Percentiles rank a stretch among this genome's conserved stretches.
These are phyloP conservation scores for Drosophila saltans DNA, from an alignment of 1,140 invertebrate species.

Conservation along the genomic window DNA sequence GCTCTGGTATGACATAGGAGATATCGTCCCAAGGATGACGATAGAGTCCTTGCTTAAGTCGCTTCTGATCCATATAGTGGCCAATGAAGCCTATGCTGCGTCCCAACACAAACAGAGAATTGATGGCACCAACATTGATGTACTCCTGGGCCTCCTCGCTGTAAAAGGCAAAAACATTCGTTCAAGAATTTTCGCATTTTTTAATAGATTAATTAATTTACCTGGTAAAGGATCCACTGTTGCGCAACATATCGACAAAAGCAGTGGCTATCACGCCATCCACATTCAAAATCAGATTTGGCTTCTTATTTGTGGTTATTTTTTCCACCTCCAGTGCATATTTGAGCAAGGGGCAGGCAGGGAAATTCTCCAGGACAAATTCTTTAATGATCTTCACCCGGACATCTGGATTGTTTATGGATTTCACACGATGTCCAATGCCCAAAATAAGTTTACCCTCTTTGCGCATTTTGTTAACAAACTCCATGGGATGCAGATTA, in stretches of 20 bases:
- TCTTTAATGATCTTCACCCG: slow-evolving; percentile 98
- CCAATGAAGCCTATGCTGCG: slow-evolving; percentile 99
- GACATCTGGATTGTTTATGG: slow-evolving; percentile 99
- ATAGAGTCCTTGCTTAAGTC: slow-evolving; percentile 99
- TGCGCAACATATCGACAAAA: slow-evolving; percentile 97
- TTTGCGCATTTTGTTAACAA: slow-evolving; percentile 98
- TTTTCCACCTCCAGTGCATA: slow-evolving; percentile 99
- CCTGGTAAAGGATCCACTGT: slow-evolving; percentile 96
- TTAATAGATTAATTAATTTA: slow-evolving; percentile 59
- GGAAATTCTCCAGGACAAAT: slow-evolving; percentile 97
- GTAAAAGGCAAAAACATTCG: slow-evolving; percentile 41
- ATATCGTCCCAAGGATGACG: slow-evolving; percentile 99
- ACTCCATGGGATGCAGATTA: slow-evolving; percentile 98
- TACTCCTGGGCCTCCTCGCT: slow-evolving; percentile 99
- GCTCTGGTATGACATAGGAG: slow-evolving; percentile 93
- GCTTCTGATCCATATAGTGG: slow-evolving; percentile 99
- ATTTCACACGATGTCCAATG: slow-evolving; percentile 99
- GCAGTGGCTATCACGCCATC: slow-evolving; percentile 98
- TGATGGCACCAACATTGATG: slow-evolving; percentile 98
- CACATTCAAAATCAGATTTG: slow-evolving; percentile 99
- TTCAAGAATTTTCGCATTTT: not conserved
- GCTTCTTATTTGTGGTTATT: slow-evolving; percentile 99
- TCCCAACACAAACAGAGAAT: slow-evolving; percentile 99
- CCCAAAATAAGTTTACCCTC: slow-evolving; percentile 99
- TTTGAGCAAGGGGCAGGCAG: slow-evolving; percentile 94